Base-by-base conservation (phyloP, 2,888 invertebrate genomes). In the Patella pellucida region DNA sequence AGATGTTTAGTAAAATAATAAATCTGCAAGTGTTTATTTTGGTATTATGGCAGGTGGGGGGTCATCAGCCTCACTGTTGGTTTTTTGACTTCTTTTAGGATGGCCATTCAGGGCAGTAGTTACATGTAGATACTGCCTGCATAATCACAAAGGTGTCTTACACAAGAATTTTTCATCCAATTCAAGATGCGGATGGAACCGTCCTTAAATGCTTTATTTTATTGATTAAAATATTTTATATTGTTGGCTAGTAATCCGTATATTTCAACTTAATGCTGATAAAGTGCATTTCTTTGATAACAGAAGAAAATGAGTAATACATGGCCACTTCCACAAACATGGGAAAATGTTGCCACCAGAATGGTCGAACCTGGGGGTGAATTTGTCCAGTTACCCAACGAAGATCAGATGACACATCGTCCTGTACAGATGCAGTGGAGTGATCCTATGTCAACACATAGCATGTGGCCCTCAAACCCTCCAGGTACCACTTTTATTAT, bases 371-470 rank as follows among this genome's bases (percentile, higher is more conserved):
- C 62, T 23, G 19, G 19, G 19, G 11, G 75, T 68, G 83, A 81
- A 71, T 81, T 76, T 71, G 75, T 75, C 74, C 81, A 79, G 76
- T 81, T 79, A 69, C 83, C 77, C 52, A 79, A 79, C 68, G 74
- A 73, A 71, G 75, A 14, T 31, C 73, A 71, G 19, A 51, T 74
- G 68, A 52, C 52, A 0, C 88, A 88, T 79, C 82, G 85, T 27
- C 88, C 87, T 11, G 80, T 87, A 31, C 83, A 84, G 74, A 87
- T 88, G 87, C 87, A 88, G 79, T 85, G 87, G 85, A 88, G 88
- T 81, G 88, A 88, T 78, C 88, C 88, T 2, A 71, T 88, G 74
- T 84, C 87, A 51, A 79, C 82, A 73, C 81, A 84, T 70, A 83
- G 82, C 73, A 79, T 84, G 54, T 87, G 86, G 86, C 81, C 82